A percentile compares a stretch with the other conserved stretches of the same genome.
Conservation (phyloP, 37 sponge, comb jelly and placozoan species). For the Diacarnus erythraeanus region DNA sequence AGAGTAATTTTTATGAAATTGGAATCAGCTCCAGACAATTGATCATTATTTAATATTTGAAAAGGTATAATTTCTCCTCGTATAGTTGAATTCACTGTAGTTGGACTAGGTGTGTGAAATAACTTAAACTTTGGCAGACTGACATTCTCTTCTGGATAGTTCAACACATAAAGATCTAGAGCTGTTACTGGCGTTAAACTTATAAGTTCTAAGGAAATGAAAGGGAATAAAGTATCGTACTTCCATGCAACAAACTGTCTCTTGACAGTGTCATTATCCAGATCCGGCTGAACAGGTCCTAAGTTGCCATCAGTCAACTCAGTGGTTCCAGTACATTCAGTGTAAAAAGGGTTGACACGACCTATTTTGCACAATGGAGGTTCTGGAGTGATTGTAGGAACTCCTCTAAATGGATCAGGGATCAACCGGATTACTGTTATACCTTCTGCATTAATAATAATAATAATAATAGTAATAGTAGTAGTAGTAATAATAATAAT, state of each 20-base stretch:
- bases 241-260: background rate
- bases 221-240: background rate
- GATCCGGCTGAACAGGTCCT: background rate
- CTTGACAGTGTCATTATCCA: background rate
- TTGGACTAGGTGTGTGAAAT: background rate
- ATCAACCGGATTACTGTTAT: background rate
- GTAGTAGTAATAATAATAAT: background rate
- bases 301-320: background rate
- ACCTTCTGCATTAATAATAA: background rate
- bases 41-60: constrained; percentile 11
- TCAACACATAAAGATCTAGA: constrained; percentile 31
- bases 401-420: background rate
- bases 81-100: background rate
- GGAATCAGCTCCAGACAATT: constrained; percentile 7
- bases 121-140: constrained; percentile 32
- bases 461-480: too few relatives aligned
- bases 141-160: constrained; percentile 24
- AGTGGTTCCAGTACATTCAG: background rate
- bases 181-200: background rate
- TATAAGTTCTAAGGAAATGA: background rate
- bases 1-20: constrained; percentile 3
- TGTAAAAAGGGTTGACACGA: background rate
- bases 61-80: background rate
- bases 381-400: background rate
- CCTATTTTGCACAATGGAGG: background rate